Base-by-base conservation (phyloP, 2,797 vertebrate species). In the Liparis tanakae region DNA sequence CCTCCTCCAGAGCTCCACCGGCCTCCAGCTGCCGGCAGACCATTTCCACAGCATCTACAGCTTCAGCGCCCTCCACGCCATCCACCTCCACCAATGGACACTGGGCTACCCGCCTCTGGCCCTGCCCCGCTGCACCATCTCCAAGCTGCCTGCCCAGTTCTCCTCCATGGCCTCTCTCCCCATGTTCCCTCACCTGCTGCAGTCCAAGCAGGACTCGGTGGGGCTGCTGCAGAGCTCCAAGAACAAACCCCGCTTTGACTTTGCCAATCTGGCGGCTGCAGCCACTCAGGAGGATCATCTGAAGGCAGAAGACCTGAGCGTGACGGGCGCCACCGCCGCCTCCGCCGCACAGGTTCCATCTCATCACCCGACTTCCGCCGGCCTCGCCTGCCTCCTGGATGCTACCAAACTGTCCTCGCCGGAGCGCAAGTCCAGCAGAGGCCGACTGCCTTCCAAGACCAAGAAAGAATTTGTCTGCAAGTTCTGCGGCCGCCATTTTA, bases 381-480 rank as follows among this genome's bases (percentile, higher is more conserved):
- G 83, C 53, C 88, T 97, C 43, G 95, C 96, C 3, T 95, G 96
- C 78, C 95, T 98, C 68, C 94, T 98, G 56, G 96, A 98, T 46
- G 96, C 96, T 57, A 95, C 95, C 91, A 99, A 98, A 90, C 94
- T 98, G 36, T 86, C 89, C 15, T 95, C 96, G 0, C 95, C 96
- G 0, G 97, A 98, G 87, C 96, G 96, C 88, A 99, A 98, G 89
- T 90, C 96, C 30, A 95, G 94, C 66, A 91, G 97, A 10, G 98
- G 98, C 48, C 93, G 98, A 72, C 93, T 98, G 70, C 97, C 97
- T 33, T 97, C 97, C 72, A 99, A 99, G 89, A 98, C 96, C 79
- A 99, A 99, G 94, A 99, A 99, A 93, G 98, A 99, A 83, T 99
- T 99, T 93, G 97, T 99, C 87, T 99, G 98, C 94, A 99, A 98